These are phyloP conservation scores for Speoplatyrhinus poulsoni DNA, from an alignment of 2,113 vertebrate species.

Conservation along the genomic window DNA sequence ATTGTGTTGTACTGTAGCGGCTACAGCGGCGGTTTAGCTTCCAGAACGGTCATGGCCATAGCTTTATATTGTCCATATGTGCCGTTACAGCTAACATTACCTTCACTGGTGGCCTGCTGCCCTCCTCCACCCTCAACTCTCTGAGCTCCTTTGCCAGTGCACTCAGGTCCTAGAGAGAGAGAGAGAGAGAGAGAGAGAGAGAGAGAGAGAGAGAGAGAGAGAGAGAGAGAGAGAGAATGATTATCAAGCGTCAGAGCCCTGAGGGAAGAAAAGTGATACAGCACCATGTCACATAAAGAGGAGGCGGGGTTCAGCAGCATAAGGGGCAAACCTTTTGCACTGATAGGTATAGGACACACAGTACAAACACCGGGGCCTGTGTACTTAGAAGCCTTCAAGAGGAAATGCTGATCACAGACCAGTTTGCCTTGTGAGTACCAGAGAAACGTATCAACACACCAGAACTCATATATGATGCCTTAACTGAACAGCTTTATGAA, in stretches of 20 bases:
- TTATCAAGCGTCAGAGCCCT: not conserved
- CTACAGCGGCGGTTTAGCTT: not conserved
- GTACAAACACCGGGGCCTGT: conserved; percentile 8
- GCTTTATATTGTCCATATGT: no score
- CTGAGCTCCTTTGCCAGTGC: conserved; percentile 93
- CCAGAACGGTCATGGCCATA: no score
- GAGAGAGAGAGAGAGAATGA: not conserved
- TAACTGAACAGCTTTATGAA: conserved; percentile 22
- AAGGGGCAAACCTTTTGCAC: conserved; percentile 29
- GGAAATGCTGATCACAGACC: conserved; percentile 43
- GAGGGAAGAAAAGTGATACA: conserved; percentile 2
- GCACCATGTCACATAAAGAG: conserved; percentile 15
- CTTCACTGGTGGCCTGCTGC: conserved; percentile 91
- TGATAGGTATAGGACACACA: conserved; percentile 5
- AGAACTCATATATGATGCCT: conserved; percentile 30
- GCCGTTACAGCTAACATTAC: conserved; percentile 52
- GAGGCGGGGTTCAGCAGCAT: conserved; percentile 11
- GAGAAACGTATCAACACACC: conserved; percentile 15
- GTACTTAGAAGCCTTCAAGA: conserved; percentile 4
- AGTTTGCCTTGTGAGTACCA: not conserved
- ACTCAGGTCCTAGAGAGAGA: conserved; percentile 85
- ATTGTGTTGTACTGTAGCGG: not conserved
- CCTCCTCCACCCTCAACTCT: conserved; percentile 93
- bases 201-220: conserved; percentile 12
- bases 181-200: conserved; percentile 2